Evolutionary conservation across 2,888 invertebrate genomes (phyloP), one percentile per base, ranked within the genome.

Genomic region (Anarsia innoxiella): DNA sequence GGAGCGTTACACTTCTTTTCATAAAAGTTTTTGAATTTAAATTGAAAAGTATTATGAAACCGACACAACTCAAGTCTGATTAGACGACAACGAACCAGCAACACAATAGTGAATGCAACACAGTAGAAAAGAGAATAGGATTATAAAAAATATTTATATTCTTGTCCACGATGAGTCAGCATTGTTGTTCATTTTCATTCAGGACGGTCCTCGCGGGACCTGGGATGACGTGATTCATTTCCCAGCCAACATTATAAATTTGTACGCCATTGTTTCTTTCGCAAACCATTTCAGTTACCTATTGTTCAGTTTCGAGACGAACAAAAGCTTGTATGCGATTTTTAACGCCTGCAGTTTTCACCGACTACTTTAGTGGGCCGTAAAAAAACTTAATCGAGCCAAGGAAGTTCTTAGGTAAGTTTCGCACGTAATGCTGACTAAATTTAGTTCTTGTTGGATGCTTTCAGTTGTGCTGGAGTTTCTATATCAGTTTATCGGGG

Each of bases 191-290:
- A 73, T 75, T 79, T 72, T 68, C 68, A 74, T 78, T 72, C 72
- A 68, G 65, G 54, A 48, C 59, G 58, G 56, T 49, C 63, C 70
- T 11, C 66, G 69, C 51, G 65, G 74, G 72, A 66, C 61, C n/a
- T 55, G 61, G 56, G 62, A 61, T 72, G 72, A 72, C 73, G 77
- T 76, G 75, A 80, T 78, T 79, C 73, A 76, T 75, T 76, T 66
- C 66, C 66, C 71, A 68, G 70, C 72, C 73, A 76, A 74, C 72
- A 78, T 78, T 79, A 78, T 76, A 78, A 76, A 80, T 79, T 79
- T 78, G 77, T 76, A 27, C 67, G 54, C 69, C 63, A 70, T 77
- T 79, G 76, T 78, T 27, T 27, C 12, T 27, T 25, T 27, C 12
- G 2, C 27, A 11, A 27, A 27, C 27, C 11, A 12, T 64, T 70